Conservation (phyloP, 2,797 vertebrate genomes). For the Chiloscyllium punctatum region DNA sequence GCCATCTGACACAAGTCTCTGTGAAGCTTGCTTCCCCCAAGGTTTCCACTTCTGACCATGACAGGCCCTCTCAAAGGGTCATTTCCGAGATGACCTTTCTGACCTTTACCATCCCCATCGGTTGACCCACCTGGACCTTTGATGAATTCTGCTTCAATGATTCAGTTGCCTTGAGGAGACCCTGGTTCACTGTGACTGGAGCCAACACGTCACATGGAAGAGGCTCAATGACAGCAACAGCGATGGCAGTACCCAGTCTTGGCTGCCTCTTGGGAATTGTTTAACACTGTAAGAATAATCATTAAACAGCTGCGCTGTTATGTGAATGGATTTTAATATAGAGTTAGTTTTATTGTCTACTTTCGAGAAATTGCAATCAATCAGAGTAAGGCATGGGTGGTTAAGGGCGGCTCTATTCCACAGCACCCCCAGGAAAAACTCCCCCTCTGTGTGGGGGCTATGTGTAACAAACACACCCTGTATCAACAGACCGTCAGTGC, state of each 20-base stretch:
- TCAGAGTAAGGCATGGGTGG: background rate
- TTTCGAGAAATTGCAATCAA: constrained; percentile 31
- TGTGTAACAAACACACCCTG: background rate
- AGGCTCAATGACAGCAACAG: constrained; percentile 26
- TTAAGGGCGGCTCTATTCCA: background rate
- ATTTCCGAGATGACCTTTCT: constrained; percentile 47
- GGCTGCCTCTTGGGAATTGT: constrained; percentile 1
- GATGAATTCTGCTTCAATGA: background rate
- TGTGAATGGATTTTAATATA: constrained; percentile 35
- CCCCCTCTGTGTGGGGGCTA: background rate
- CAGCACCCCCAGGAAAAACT: background rate
- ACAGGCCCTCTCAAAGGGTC: constrained; percentile 44
- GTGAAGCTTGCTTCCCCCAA: constrained; percentile 42
- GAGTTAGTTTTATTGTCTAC: constrained; percentile 21
- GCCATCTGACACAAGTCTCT: constrained; percentile 73
- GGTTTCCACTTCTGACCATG: constrained; percentile 40
- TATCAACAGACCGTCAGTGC: background rate
- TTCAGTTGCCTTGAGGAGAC: constrained; percentile 65
- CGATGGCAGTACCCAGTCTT: constrained; percentile 25
- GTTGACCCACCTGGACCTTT: constrained; percentile 55
- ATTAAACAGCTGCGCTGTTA: constrained; percentile 35
- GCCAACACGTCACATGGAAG: constrained; percentile 47
- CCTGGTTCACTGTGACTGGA: constrained; percentile 80
- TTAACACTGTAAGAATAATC: constrained; percentile 22
- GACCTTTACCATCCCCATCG: constrained; percentile 46